A percentile compares a stretch with the other conserved stretches of the same genome.
phyloP scores from a whole-genome alignment of 2,113 vertebrate genomes.

The Martes martes region DNA sequence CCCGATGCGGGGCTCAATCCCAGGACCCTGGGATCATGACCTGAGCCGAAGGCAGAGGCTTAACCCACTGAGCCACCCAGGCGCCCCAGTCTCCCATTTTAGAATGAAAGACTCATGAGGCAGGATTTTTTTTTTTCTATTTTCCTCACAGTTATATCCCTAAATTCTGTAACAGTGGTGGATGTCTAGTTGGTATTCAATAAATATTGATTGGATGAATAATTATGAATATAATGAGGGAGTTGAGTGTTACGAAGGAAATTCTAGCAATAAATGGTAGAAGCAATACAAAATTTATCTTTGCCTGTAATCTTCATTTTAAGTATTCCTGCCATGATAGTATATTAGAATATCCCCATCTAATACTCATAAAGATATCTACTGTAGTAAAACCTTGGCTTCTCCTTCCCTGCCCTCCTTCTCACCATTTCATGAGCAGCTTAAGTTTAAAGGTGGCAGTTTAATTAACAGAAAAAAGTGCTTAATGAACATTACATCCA shows the following conservation, averaged over 20 bases:
- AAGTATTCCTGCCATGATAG: background rate
- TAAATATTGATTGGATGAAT: background rate
- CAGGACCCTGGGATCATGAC: too few relatives aligned
- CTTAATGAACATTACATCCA: background rate
- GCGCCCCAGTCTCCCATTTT: background rate
- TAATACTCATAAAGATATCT: background rate
- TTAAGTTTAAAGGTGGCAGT: background rate
- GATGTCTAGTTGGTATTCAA: background rate
- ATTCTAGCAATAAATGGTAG: background rate
- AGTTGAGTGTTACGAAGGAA: background rate
- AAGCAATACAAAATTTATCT: background rate
- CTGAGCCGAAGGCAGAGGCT: too few relatives aligned
- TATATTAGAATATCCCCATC: background rate
- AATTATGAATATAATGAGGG: background rate
- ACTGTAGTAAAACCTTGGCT: background rate
- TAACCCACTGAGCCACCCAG: too few relatives aligned
- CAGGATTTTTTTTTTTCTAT: background rate
- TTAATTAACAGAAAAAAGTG: background rate
- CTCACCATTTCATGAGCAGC: background rate
- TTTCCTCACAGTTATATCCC: background rate
- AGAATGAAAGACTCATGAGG: background rate
- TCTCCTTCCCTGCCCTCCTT: background rate
- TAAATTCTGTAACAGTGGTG: background rate
- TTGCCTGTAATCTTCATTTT: background rate
- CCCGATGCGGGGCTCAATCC: too few relatives aligned